These are phyloP conservation scores for Eulemur coronatus DNA, from an alignment of 2,797 vertebrate species.

Conservation along the genomic window DNA sequence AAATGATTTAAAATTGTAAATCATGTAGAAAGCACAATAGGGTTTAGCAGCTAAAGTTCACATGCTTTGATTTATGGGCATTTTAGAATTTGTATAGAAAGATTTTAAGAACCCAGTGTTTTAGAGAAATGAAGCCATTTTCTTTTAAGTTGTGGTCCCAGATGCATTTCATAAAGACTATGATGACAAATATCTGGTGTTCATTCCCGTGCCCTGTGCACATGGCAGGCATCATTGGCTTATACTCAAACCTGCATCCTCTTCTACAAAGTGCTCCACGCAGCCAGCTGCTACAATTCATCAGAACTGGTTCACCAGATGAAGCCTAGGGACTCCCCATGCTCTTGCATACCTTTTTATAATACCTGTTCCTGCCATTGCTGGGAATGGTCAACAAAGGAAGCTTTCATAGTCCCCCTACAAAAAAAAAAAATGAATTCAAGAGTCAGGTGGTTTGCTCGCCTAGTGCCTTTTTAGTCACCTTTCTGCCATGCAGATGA, in stretches of 20 bases:
- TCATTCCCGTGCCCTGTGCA: background rate
- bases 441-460: background rate
- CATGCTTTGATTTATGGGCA: background rate
- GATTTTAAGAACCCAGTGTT: background rate
- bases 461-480: background rate
- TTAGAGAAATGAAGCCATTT: conserved; percentile 40
- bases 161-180: background rate
- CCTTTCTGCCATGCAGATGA: background rate
- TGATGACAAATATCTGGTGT: background rate
- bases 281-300: background rate
- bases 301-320: background rate
- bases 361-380: background rate
- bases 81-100: conserved; percentile 30
- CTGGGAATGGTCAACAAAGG: background rate
- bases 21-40: background rate
- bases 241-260: background rate
- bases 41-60: background rate
- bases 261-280: background rate
- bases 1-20: conserved; percentile 23
- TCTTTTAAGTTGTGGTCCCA: background rate
- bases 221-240: background rate
- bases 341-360: background rate
- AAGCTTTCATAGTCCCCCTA: background rate
- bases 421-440: background rate
- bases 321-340: background rate